These are phyloP conservation scores for Seriola rivoliana DNA, from an alignment of 2,113 vertebrate genomes.

Conservation along the genomic window DNA sequence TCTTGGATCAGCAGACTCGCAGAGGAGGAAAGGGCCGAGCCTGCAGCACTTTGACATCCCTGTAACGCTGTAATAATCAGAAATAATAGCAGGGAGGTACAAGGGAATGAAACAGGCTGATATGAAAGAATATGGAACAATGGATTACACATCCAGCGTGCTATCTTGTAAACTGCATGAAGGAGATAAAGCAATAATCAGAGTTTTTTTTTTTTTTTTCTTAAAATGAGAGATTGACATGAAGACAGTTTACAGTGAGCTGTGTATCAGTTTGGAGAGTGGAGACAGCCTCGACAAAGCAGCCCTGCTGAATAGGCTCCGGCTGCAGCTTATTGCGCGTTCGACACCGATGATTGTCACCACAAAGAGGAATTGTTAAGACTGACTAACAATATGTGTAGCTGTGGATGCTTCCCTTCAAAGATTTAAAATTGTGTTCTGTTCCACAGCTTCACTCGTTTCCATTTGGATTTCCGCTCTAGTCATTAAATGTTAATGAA, in stretches of 20 bases:
- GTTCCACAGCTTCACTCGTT: background rate
- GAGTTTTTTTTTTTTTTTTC: background rate
- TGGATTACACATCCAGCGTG: conserved; percentile 43
- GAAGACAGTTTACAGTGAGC: conserved; percentile 36
- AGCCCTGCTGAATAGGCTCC: conserved; percentile 21
- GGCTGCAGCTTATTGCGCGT: conserved; percentile 1
- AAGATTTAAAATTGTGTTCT: background rate
- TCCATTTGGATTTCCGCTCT: background rate
- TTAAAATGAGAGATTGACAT: conserved; percentile 41
- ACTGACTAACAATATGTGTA: conserved; percentile 30
- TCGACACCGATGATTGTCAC: conserved; percentile 50
- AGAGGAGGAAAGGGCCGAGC: conserved; percentile 3
- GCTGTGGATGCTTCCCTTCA: background rate
- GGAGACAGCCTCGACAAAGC: conserved; percentile 36
- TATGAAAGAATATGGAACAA: conserved; percentile 61
- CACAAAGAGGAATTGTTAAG: conserved; percentile 24
- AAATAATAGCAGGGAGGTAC: conserved; percentile 52
- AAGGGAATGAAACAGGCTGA: conserved; percentile 37
- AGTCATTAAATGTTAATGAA: background rate
- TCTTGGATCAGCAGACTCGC: conserved; percentile 23
- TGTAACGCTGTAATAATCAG: conserved; percentile 45
- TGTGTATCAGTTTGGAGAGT: conserved; percentile 26
- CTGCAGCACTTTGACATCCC: conserved; percentile 25
- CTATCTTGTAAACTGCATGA: conserved; percentile 56
- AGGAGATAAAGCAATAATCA: conserved; percentile 57